Conservation (phyloP, 2,888 invertebrate species). For the Caenorhabditis sp. region DNA sequence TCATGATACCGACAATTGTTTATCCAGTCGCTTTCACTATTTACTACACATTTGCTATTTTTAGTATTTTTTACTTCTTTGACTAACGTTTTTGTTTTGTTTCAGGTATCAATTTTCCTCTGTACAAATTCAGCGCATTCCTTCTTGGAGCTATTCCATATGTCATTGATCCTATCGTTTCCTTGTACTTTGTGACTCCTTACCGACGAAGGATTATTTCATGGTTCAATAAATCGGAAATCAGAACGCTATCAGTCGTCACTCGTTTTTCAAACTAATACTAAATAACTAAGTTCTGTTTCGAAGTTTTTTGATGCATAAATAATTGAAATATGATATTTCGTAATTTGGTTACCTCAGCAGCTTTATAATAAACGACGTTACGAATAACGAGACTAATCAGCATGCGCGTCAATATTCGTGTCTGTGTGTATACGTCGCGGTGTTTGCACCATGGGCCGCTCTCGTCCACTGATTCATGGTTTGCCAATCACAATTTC, state of each 20-base stretch:
- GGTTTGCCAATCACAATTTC: conserved; percentile 11
- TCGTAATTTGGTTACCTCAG: no score
- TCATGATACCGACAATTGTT: not conserved
- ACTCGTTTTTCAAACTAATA: not conserved
- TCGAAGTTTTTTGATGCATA: no score
- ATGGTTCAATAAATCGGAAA: not conserved
- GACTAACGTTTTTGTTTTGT: no score
- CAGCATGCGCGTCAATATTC: not conserved
- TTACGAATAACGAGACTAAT: not conserved
- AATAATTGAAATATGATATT: no score
- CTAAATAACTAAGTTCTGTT: no score
- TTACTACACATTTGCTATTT: not conserved
- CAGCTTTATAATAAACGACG: not conserved
- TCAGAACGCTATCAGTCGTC: not conserved
- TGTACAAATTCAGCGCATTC: conserved; percentile 12
- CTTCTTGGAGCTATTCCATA: not conserved
- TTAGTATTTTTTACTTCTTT: not conserved
- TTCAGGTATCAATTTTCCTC: not conserved
- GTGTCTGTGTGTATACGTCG: conserved; percentile 44
- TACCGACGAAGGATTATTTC: not conserved
- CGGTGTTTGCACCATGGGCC: conserved; percentile 46
- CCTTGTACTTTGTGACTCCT: conserved; percentile 11
- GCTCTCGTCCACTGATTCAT: not conserved
- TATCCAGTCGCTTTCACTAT: not conserved
- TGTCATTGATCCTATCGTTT: not conserved